Evolutionary conservation across 1,140 invertebrate species (phyloP).

Genomic region (Sitobion miscanthi): DNA sequence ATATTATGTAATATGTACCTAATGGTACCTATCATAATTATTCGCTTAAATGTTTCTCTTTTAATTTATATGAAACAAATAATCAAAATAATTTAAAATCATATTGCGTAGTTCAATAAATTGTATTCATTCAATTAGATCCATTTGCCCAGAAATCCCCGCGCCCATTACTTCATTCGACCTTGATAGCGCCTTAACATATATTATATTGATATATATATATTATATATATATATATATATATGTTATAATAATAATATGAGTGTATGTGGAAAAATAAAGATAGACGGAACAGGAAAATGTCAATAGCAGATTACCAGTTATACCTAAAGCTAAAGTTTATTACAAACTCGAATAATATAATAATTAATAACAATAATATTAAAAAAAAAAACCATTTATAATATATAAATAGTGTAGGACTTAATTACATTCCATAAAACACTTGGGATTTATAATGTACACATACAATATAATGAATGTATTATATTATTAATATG

Average conservation of each 20-base stretch:
- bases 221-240: too few relatives aligned
- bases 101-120: neutral
- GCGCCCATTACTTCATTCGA: neutral
- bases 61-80: neutral
- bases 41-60: neutral
- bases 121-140: neutral
- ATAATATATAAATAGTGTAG: neutral
- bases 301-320: slow-evolving; percentile 5
- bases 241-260: neutral
- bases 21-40: neutral
- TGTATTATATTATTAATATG: neutral
- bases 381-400: neutral
- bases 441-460: neutral
- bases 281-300: slow-evolving; percentile 16
- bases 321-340: neutral
- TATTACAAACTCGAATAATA: neutral
- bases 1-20: too few relatives aligned
- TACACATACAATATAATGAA: neutral
- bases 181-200: neutral
- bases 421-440: neutral
- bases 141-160: neutral
- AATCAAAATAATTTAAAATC: neutral
- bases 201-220: neutral
- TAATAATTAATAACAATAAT: neutral
- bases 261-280: neutral